phyloP scores from a whole-genome alignment of 2,888 invertebrate genomes.

The Nysson spinosus region DNA sequence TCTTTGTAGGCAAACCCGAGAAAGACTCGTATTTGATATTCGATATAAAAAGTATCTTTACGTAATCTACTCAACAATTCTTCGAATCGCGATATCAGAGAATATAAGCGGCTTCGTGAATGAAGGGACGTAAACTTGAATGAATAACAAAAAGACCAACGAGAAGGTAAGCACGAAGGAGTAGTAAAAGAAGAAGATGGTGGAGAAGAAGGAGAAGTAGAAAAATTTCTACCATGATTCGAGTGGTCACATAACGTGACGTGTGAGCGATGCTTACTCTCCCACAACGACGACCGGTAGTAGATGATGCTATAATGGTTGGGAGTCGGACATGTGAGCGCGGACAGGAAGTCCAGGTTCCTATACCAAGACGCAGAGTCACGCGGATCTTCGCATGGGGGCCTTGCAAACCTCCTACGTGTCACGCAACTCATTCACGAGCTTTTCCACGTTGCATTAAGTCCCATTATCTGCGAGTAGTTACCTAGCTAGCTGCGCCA shows the following conservation, averaged over 20 bases:
- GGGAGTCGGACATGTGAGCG: constrained; percentile 74
- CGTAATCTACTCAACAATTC: constrained; percentile 15
- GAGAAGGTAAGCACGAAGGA: constrained; percentile 10
- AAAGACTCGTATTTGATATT: no score
- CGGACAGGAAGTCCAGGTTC: constrained; percentile 74
- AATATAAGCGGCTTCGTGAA: constrained; percentile 33
- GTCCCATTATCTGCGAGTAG: constrained; percentile 45
- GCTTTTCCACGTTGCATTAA: constrained; percentile 61
- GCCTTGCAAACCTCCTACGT: constrained; percentile 73
- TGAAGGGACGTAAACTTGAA: constrained; percentile 37
- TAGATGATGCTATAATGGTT: constrained; percentile 76
- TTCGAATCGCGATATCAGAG: constrained; percentile 30
- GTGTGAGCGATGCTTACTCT: constrained; percentile 76
- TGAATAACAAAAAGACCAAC: constrained; percentile 18
- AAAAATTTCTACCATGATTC: constrained; percentile 38
- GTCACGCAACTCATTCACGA: constrained; percentile 73
- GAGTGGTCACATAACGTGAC: constrained; percentile 70
- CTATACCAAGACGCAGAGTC: constrained; percentile 65
- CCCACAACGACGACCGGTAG: constrained; percentile 75
- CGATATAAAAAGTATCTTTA: no score
- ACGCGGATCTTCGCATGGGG: constrained; percentile 77
- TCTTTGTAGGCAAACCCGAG: no score
- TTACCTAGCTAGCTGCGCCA: constrained; percentile 13
- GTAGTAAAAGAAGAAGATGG: constrained; percentile 19
- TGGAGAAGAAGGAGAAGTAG: constrained; percentile 31